A percentile compares a stretch with the other conserved stretches of the same genome.
Conservation (phyloP, 2,797 vertebrate genomes). For the Epinephelus coioides region DNA sequence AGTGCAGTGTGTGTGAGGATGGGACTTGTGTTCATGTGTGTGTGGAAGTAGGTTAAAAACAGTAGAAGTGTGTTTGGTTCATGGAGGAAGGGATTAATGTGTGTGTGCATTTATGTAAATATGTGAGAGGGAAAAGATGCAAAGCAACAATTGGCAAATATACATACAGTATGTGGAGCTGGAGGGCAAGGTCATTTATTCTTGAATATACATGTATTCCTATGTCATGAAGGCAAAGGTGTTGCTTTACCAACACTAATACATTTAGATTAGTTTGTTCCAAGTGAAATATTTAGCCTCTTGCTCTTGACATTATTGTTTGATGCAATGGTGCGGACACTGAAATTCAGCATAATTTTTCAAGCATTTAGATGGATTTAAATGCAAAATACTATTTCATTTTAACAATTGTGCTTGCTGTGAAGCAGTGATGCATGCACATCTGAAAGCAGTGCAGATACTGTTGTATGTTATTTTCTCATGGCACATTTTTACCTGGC, state of each 20-base stretch:
- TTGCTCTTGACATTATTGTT: not conserved
- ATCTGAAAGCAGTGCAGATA: not conserved
- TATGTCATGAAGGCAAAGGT: slow-evolving; percentile 22
- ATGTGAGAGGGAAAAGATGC: slow-evolving; percentile 19
- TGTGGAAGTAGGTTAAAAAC: not conserved
- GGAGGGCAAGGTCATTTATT: slow-evolving; percentile 8
- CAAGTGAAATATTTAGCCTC: not conserved
- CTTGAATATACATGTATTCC: not conserved
- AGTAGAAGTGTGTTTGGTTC: not conserved
- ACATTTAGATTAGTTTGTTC: slow-evolving; percentile 15
- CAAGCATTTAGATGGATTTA: not conserved
- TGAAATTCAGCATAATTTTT: not conserved
- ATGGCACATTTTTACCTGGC: not conserved
- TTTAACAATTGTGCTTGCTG: not conserved
- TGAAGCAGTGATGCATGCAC: not conserved
- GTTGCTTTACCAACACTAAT: slow-evolving; percentile 18
- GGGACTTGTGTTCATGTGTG: slow-evolving; percentile 3
- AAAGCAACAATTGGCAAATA: slow-evolving; percentile 30
- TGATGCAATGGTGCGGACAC: not conserved
- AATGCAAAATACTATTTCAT: slow-evolving; percentile 14
- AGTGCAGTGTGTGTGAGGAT: not conserved
- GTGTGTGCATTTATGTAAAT: not conserved
- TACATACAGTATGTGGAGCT: slow-evolving; percentile 7
- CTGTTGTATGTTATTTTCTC: not conserved
- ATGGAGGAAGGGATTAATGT: slow-evolving; percentile 2